Evolutionary conservation across 2,888 invertebrate genomes (phyloP), one percentile per base, ranked within the genome.

Genomic region (Prosapia bicincta): DNA sequence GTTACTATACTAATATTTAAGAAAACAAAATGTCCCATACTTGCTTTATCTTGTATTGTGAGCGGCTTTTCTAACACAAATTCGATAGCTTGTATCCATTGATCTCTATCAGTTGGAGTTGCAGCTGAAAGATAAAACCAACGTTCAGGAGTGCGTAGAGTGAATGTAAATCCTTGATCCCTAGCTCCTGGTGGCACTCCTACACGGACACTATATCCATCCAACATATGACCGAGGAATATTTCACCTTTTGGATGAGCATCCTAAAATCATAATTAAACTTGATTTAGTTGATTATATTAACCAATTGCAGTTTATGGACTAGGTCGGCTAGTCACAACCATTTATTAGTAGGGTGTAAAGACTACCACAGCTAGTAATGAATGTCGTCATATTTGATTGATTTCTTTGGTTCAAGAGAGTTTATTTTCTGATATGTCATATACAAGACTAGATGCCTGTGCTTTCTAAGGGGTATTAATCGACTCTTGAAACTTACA

Each of bases 201-300:
- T 67, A 91, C 88, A 80, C 90, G 88, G 38, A 95, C 89, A 77
- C 89, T 89, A 84, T 92, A 96, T 0, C 94, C 93, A 82, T 93
- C 93, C 78, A 91, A 88, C 82, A 88, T 88, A 83, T 93, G 90
- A 83, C 96, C 95, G 80, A 96, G 86, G 85, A 95, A 96, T 81
- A 96, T 93, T 87, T 96, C 96, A 70, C 96, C 96, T 85, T 95
- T 96, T 0, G 96, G 95, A 86, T 93, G 93, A 1, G 96, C 93
- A 83, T 95, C 94, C 89, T 89, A 82, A 10, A 80, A 81, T 23
- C 78, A 30, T 24, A 72, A 65, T 20, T 74, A 32, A 3, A 38
- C 10, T 38, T 38, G 9, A 30, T 7, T 30, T 7, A 5, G 9
- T 30, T 30, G 6, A 30, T 30, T 30, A 30, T 9, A n/a, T n/a